Evolutionary conservation across 2,888 invertebrate genomes (phyloP), one percentile per base, ranked within the genome.

Genomic region (Allacma fusca): DNA sequence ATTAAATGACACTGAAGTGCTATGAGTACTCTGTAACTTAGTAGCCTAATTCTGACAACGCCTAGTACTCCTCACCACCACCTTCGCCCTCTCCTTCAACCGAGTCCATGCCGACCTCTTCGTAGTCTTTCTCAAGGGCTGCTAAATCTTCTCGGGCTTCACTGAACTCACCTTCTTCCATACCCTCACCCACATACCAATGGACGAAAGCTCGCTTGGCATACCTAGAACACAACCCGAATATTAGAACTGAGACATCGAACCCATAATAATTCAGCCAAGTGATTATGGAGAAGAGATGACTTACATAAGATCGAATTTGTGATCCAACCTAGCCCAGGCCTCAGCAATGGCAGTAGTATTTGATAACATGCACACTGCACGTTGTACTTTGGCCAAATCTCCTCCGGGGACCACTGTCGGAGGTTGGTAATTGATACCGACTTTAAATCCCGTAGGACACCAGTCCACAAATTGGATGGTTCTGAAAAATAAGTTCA

Each of bases 311-410:
- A 97, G 90, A 88, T 97, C 97, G 88, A 97, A 96, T 89, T 96
- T 97, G 89, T 95, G 96, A 89, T 97, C 96, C 81, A 97, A 90
- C 86, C 97, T 92, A 43, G 96, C 96, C 97, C 97, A 97, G 59
- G 97, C 97, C 88, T 97, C 97, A 29, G 96, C 96, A 87, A 97
- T 97, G 85, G 97, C 96, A 12, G 97, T 97, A 83, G 97, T 94
- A 86, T 96, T 96, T 77, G 93, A 92, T 78, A 96, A 89, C 92
- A 95, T 94, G 80, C 93, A 92, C 1, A 94, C 92, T 59, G 95
- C 93, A 82, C 93, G 89, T 80, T 96, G 91, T 28, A 93, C 89
- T 79, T 91, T 91, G 68, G 93, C 93, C 83, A 94, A 86, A 57
- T 80, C 80, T 24, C 80, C 80, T n/a, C 80, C 80, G 21, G 80